Evolutionary conservation across 2,797 vertebrate genomes (phyloP).

Genomic region (Dermochelys coriacea): DNA sequence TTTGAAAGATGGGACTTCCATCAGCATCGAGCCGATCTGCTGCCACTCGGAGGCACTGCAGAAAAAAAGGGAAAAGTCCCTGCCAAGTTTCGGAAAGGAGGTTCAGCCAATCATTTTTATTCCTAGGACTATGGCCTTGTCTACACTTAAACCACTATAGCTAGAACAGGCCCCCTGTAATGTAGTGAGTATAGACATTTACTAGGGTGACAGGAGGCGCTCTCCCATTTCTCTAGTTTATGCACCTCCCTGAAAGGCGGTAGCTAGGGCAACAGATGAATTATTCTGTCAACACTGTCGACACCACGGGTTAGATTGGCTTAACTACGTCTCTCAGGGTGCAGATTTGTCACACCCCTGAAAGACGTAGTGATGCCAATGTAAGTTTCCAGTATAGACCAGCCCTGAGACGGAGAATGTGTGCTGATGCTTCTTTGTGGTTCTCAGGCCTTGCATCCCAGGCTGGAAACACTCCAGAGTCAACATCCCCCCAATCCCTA

Average conservation of each 20-base stretch:
- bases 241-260: background rate
- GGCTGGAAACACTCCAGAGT: background rate
- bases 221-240: background rate
- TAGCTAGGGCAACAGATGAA: background rate
- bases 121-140: background rate
- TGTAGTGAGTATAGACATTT: too few relatives aligned
- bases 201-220: background rate
- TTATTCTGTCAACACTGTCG: background rate
- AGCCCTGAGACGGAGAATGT: background rate
- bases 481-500: background rate
- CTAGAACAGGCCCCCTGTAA: background rate
- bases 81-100: background rate
- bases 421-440: rapidly evolving
- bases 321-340: background rate
- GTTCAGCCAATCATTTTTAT: background rate
- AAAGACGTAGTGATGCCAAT: background rate
- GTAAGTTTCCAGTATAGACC: background rate
- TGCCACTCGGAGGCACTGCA: background rate
- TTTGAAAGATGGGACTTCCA: background rate
- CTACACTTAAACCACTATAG: background rate
- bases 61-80: background rate
- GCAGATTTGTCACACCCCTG: background rate
- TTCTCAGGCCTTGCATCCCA: background rate
- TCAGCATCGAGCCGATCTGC: background rate
- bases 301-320: too few relatives aligned